These are phyloP conservation scores for Cinclus mexicanus DNA, from an alignment of 2,113 vertebrate genomes.

Conservation along the genomic window DNA sequence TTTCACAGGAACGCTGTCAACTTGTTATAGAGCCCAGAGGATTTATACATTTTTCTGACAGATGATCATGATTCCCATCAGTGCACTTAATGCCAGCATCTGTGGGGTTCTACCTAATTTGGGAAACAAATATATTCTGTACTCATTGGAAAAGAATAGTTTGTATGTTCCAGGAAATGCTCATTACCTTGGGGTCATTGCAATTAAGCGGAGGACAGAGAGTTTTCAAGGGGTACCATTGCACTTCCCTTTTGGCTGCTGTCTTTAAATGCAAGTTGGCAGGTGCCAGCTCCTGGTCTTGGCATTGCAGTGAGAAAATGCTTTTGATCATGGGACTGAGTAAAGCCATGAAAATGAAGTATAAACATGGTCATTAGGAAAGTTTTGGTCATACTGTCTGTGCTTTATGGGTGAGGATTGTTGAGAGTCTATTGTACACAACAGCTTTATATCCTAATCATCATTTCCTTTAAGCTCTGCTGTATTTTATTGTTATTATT, in stretches of 20 bases:
- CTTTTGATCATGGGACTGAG: background rate
- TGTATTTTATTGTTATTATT: background rate
- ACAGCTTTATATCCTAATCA: background rate
- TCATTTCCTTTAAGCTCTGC: background rate
- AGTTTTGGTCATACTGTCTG: background rate
- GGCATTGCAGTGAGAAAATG: background rate
- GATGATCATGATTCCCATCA: constrained; percentile 71
- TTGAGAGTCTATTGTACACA: background rate
- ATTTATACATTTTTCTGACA: constrained; percentile 71
- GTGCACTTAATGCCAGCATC: constrained; percentile 68
- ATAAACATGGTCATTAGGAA: background rate
- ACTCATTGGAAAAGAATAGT: background rate
- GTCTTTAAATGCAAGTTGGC: background rate
- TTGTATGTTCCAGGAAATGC: constrained; percentile 24
- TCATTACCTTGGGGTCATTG: constrained; percentile 27
- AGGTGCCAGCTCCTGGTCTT: background rate
- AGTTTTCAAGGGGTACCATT: background rate
- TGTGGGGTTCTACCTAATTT: constrained; percentile 67
- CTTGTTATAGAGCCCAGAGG: constrained; percentile 62
- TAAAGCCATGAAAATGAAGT: background rate
- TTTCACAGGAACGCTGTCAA: constrained; percentile 61
- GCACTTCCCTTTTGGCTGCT: background rate
- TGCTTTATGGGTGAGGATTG: background rate
- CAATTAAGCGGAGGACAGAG: background rate
- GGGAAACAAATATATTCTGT: constrained; percentile 53